Evolutionary conservation across 2,888 invertebrate genomes (phyloP).

Genomic region (Drosophila silvestris): DNA sequence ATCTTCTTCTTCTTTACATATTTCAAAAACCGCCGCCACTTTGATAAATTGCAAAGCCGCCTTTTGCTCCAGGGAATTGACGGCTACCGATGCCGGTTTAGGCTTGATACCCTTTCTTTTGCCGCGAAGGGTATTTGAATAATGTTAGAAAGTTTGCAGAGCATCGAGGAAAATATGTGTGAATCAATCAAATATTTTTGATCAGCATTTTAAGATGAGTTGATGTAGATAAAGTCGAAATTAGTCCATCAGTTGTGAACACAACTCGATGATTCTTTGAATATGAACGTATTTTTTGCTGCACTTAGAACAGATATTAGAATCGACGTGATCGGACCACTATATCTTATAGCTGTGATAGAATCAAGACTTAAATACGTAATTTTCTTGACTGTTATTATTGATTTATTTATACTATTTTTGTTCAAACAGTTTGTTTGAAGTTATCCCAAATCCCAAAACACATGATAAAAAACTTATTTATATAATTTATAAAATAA

Average conservation of each 20-base stretch:
- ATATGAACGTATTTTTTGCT: not conserved
- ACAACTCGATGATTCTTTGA: not conserved
- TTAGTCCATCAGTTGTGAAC: not conserved
- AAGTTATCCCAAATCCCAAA: not conserved
- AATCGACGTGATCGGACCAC: not conserved
- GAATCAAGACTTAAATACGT: no score
- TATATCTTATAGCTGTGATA: not conserved
- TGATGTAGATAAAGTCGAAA: not conserved
- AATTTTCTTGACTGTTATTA: not conserved
- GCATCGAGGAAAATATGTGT: no score
- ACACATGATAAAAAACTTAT: not conserved
- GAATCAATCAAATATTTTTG: not conserved
- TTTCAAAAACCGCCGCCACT: constrained; percentile 50
- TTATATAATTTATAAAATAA: no score
- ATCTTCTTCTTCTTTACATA: constrained; percentile 40
- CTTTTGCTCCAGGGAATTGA: constrained; percentile 55
- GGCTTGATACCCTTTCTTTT: constrained; percentile 7
- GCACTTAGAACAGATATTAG: not conserved
- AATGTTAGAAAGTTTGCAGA: not conserved
- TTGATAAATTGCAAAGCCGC: constrained; percentile 73
- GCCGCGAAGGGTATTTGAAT: not conserved
- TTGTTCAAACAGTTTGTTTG: no score
- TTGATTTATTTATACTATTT: no score
- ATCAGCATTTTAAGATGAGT: not conserved
- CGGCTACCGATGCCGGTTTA: constrained; percentile 63